A percentile compares a stretch with the other conserved stretches of the same genome.
phyloP scores from a whole-genome alignment of 2,113 vertebrate genomes.

The Pseudorhombus dupliciocellatus region DNA sequence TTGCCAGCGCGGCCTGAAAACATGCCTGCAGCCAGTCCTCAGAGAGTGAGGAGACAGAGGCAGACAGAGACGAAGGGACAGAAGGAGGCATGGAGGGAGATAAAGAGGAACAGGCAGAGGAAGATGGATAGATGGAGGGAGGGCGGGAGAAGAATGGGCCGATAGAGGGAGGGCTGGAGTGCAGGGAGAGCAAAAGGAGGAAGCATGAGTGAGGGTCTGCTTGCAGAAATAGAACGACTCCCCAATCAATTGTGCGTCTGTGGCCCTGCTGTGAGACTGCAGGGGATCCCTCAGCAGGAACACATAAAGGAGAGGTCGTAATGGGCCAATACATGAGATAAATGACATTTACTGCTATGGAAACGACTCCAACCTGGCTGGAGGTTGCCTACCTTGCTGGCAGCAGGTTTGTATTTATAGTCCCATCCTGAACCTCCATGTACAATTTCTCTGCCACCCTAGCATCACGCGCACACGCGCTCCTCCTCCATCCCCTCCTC shows the following conservation, averaged over 20 bases:
- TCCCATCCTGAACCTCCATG: slow-evolving; percentile 47
- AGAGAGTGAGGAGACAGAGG: slow-evolving; percentile 48
- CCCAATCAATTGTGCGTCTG: slow-evolving; percentile 70
- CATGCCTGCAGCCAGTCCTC: slow-evolving; percentile 56
- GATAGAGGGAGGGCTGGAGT: slow-evolving; percentile 27
- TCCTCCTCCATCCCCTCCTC: slow-evolving; percentile 1
- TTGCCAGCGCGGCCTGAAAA: slow-evolving; percentile 56
- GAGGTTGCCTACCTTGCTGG: slow-evolving; percentile 69
- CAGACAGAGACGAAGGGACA: slow-evolving; percentile 40
- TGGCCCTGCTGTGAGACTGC: slow-evolving; percentile 67
- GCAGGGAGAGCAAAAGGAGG: slow-evolving; percentile 41
- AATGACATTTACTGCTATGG: slow-evolving; percentile 78
- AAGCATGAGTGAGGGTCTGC: slow-evolving; percentile 67
- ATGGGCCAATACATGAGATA: slow-evolving; percentile 77
- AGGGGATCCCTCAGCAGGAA: slow-evolving; percentile 73
- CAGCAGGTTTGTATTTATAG: slow-evolving; percentile 75
- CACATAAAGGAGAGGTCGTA: slow-evolving; percentile 72
- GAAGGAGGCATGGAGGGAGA: slow-evolving; percentile 39
- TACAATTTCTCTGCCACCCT: slow-evolving; percentile 49
- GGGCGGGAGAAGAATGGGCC: slow-evolving; percentile 32
- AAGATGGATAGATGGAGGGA: slow-evolving; percentile 35
- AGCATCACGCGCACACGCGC: slow-evolving; percentile 13
- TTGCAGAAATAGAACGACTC: slow-evolving; percentile 75
- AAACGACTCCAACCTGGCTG: slow-evolving; percentile 76
- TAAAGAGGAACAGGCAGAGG: slow-evolving; percentile 23